Evolutionary conservation across 2,888 invertebrate species (phyloP).

Genomic region (Hymenopus coronatus): DNA sequence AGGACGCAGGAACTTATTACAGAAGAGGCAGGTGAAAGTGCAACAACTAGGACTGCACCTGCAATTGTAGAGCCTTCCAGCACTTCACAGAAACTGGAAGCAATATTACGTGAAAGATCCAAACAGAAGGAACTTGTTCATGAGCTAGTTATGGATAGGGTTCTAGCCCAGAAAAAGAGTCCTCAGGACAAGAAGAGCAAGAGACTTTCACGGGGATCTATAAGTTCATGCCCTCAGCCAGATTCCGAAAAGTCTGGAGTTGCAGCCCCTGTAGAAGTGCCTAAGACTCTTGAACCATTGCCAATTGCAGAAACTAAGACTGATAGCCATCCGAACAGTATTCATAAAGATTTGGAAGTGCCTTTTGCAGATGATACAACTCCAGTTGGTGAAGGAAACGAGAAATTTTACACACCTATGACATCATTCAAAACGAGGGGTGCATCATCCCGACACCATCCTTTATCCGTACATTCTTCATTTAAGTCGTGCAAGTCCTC

Average conservation of each 20-base stretch:
- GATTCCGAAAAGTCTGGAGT: background rate
- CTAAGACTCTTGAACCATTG: background rate
- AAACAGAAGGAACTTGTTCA: constrained; percentile 82
- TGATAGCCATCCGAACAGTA: constrained; percentile 1
- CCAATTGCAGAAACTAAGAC: constrained; percentile 25
- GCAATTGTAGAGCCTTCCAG: constrained; percentile 50
- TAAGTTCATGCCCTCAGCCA: background rate
- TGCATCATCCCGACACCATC: constrained; percentile 28
- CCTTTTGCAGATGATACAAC: constrained; percentile 30
- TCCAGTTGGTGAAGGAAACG: constrained; percentile 25
- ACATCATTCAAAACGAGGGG: constrained; percentile 30
- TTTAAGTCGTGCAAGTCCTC: constrained; percentile 26
- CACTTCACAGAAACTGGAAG: constrained; percentile 66
- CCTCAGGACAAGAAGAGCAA: constrained; percentile 56
- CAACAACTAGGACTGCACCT: constrained; percentile 41
- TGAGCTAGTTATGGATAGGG: constrained; percentile 77
- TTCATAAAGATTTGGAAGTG: constrained; percentile 30
- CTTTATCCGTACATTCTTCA: constrained; percentile 35
- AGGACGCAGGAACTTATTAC: constrained; percentile 29
- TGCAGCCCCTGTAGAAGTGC: background rate
- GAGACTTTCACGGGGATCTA: constrained; percentile 40
- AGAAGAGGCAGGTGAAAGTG: constrained; percentile 36
- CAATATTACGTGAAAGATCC: constrained; percentile 73
- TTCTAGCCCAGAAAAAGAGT: constrained; percentile 62
- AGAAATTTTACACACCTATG: constrained; percentile 33